Percentiles rank a stretch among this genome's conserved stretches.
These are phyloP conservation scores for Dasyornis broadbenti DNA, from an alignment of 2,113 vertebrate genomes.

Conservation along the genomic window DNA sequence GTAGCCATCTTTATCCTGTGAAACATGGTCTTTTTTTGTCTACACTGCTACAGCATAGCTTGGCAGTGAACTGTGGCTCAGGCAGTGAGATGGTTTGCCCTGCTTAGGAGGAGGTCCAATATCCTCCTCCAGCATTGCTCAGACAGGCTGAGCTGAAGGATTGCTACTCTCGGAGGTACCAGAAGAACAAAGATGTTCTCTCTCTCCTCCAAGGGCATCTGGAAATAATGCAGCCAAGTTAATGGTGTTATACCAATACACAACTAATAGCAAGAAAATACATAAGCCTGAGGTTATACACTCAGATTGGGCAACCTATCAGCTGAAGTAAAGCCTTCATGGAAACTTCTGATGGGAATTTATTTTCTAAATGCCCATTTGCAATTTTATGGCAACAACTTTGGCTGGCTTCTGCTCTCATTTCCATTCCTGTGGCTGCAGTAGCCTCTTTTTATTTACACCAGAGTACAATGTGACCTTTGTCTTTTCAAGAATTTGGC, in stretches of 20 bases:
- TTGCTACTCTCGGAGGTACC: not conserved
- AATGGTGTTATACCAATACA: not conserved
- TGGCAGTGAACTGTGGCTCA: not conserved
- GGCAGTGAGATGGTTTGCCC: not conserved
- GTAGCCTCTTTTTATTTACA: not conserved
- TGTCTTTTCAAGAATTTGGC: constrained; percentile 16
- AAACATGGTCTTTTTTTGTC: not conserved
- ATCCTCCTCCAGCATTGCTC: not conserved
- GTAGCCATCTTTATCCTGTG: not conserved
- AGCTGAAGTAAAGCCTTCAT: not conserved
- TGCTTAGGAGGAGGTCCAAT: not conserved
- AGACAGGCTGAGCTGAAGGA: not conserved
- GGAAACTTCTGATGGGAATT: constrained; percentile 1
- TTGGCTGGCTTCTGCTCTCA: not conserved
- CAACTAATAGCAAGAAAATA: not conserved
- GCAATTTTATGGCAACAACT: not conserved
- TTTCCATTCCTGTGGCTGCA: constrained; percentile 4
- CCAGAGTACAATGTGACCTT: constrained; percentile 14
- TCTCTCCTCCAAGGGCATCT: not conserved
- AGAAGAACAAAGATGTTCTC: not conserved
- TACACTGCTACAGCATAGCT: not conserved
- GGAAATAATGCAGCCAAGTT: not conserved
- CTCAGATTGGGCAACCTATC: not conserved
- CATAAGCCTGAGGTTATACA: not conserved
- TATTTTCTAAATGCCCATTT: not conserved